Evolutionary conservation across 2,113 vertebrate genomes (phyloP), one percentile per base, ranked within the genome.

Genomic region (Syrmaticus mikado): DNA sequence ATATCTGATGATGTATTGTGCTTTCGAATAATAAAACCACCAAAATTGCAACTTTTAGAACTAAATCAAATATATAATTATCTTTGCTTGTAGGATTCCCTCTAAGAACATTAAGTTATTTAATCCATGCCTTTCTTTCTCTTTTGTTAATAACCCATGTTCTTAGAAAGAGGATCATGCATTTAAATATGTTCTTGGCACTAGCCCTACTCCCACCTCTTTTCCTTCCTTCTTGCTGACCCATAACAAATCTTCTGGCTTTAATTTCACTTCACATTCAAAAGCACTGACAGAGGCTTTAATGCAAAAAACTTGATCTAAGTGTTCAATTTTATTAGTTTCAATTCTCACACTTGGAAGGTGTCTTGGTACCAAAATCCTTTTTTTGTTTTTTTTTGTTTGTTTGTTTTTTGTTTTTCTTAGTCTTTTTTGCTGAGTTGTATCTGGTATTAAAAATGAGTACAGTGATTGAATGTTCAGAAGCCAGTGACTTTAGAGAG

Each of bases 31-130:
- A 96, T 93, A 82, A 94, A 96, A 57, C 62, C 89, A 85, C 64
- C 95, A 65, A 94, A 93, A 96, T 87, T 84, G 86, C 89, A 96
- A 82, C 70, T 61, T 73, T 8, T 10, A 94, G 91, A 93, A 96
- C 74, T 53, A 85, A 90, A 90, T 80, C 93, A 96, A 95, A 94
- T 94, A 89, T 97, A 70, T 96, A 96, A 97, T 97, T 97, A 97
- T 96, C 93, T 89, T 52, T 95, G 73, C 96, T 97, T 96, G 93
- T 93, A 90, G 87, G 88, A 94, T 96, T 94, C 97, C 58, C 57
- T 96, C 81, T 96, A 92, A 93, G 82, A 95, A 94, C 0, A 0
- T 87, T 89, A 84, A 88, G 66, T 61, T 87, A 93, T 97, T 96
- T 96, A 97, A 96, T 70, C 61, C 21, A 55, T 90, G 82, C 32